Evolutionary conservation across 2,797 vertebrate species (phyloP), one percentile per base, ranked within the genome.

Genomic region (Pipistrellus pygmaeus): DNA sequence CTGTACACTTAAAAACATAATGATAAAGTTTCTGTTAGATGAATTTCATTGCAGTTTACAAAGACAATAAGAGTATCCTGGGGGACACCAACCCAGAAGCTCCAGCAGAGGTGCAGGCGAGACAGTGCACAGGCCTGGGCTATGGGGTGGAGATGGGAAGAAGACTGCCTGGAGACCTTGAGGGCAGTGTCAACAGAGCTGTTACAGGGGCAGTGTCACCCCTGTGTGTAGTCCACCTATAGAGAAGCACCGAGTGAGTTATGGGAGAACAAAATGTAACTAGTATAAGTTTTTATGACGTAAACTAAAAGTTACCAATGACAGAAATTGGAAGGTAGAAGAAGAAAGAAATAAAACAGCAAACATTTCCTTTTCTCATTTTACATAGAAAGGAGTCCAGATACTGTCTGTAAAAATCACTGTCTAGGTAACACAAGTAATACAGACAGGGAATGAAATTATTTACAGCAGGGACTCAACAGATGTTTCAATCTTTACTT

Each of bases 401-500:
- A 60, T 41, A 82, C 32, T 75, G 12, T 57, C 82, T 41, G 71
- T 14, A 76, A 82, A 86, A 86, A 81, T 68, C 78, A 71, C 12
- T 57, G 55, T 27, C 9, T 12, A 91, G 11, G 51, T 82, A 87
- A 86, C 75, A 77, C 11, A 83, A 75, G 69, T 21, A n/a, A 53
- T 60, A 41, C 55, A 80, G 51, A 38, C 30, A 55, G 11, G 44
- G 60, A 86, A 55, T 82, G 69, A 55, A 86, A 86, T 13, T 27
- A 53, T 32, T 82, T 53, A 77, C 18, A 83, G n/a, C 23, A 64
- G 41, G 17, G 17, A 77, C 11, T 86, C 44, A 23, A 86, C 81
- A 85, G 53, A 71, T 46, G 3, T 23, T 94, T 46, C 17, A 72
- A 48, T 82, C 60, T 62, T 86, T 27, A 89, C 44, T 83, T 95